phyloP scores from a whole-genome alignment of 2,888 invertebrate genomes.

The Cryptocephalus primarius region DNA sequence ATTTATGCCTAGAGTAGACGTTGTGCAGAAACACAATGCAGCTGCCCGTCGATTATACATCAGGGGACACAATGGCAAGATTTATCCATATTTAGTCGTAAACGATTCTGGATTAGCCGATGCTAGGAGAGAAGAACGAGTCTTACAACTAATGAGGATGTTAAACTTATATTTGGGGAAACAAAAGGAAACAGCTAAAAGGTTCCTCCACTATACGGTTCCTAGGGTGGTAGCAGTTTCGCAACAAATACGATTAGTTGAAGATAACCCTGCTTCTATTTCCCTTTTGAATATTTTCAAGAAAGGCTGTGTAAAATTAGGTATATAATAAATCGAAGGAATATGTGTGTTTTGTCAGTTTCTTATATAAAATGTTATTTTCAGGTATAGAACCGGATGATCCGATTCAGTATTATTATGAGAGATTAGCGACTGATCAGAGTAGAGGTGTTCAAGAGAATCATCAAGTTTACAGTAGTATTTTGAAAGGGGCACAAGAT shows the following conservation, averaged over 20 bases:
- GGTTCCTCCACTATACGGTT: conserved; percentile 88
- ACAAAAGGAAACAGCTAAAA: conserved; percentile 87
- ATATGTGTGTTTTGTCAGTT: too few species aligned
- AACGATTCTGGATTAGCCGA: conserved; percentile 92
- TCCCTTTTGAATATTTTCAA: conserved; percentile 89
- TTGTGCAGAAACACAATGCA: conserved; percentile 92
- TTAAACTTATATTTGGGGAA: conserved; percentile 88
- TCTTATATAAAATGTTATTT: background rate
- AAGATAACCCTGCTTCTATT: conserved; percentile 88
- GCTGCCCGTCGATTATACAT: conserved; percentile 77
- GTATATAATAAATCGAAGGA: conserved; percentile 7
- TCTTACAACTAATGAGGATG: conserved; percentile 88
- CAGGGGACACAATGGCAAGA: conserved; percentile 86
- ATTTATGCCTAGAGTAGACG: conserved; percentile 94
- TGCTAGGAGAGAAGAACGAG: conserved; percentile 85
- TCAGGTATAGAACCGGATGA: conserved; percentile 72
- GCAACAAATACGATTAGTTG: conserved; percentile 89
- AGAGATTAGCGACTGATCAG: conserved; percentile 81
- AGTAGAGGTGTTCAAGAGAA: conserved; percentile 81
- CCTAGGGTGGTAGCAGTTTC: conserved; percentile 92
- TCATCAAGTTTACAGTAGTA: conserved; percentile 81
- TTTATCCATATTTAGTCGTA: conserved; percentile 92
- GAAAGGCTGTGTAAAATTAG: conserved; percentile 59
- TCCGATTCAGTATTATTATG: conserved; percentile 86
- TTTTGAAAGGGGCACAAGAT: conserved; percentile 72